Evolutionary conservation across 64 coral and sea anemone species (phyloP).

Genomic region (Acropora tenuis): DNA sequence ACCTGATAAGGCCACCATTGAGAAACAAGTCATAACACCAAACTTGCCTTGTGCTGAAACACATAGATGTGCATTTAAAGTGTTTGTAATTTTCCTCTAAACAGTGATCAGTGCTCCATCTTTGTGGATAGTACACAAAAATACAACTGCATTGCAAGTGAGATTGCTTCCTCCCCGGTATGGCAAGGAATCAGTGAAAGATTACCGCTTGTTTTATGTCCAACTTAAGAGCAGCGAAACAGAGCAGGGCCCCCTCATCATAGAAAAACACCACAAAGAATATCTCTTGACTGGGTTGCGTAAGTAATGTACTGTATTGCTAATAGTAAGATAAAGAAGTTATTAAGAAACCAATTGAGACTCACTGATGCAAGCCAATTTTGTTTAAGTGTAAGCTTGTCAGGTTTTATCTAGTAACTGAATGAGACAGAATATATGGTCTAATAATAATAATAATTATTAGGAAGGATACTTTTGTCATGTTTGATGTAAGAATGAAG

Average conservation of each 20-base stretch:
- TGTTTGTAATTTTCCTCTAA: neutral
- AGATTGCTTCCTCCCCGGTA: slow-evolving; percentile 59
- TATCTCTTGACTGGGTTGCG: slow-evolving; percentile 60
- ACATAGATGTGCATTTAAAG: neutral
- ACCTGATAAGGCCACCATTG: no score
- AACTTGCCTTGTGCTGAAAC: neutral
- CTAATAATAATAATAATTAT: no score
- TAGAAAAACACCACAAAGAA: slow-evolving; percentile 18
- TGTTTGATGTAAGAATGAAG: no score
- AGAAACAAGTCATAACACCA: neutral
- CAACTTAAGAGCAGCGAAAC: neutral
- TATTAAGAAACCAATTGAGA: no score
- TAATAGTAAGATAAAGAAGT: no score
- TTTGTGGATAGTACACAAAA: slow-evolving; percentile 9
- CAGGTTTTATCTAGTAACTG: neutral
- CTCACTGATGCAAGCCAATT: no score
- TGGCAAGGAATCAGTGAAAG: slow-evolving; percentile 56
- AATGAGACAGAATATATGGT: no score
- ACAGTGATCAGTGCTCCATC: slow-evolving; percentile 83
- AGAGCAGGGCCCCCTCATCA: slow-evolving; percentile 23
- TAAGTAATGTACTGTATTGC: slow-evolving; percentile 35
- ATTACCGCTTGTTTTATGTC: slow-evolving; percentile 67
- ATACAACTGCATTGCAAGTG: slow-evolving; percentile 51
- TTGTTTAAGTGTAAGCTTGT: no score
- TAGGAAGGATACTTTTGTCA: no score